phyloP scores from a whole-genome alignment of 2,888 invertebrate species.

The Camponotus fellah region DNA sequence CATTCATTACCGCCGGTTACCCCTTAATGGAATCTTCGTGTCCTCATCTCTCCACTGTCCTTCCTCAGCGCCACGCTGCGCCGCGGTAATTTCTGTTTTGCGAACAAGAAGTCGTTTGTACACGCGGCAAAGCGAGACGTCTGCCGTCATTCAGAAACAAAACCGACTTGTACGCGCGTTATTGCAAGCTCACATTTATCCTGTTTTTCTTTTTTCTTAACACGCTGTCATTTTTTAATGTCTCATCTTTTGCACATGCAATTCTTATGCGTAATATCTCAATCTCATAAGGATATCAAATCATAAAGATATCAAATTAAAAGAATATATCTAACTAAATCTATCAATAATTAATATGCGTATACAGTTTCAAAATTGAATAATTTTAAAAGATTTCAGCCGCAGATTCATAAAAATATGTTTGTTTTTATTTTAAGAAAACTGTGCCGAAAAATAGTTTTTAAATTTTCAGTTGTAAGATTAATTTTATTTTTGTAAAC shows the following conservation, averaged over 20 bases:
- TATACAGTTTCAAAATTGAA: background rate
- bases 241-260: background rate
- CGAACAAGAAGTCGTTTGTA: constrained; percentile 80
- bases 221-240: constrained; percentile 24
- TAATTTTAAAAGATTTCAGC: background rate
- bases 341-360: background rate
- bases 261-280: background rate
- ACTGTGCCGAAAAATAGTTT: background rate
- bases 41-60: constrained; percentile 82
- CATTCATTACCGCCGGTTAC: constrained; percentile 85
- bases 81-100: constrained; percentile 80
- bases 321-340: background rate
- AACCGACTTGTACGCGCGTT: constrained; percentile 67
- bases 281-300: background rate
- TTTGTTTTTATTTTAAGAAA: background rate
- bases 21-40: constrained; percentile 85
- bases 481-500: background rate
- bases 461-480: background rate
- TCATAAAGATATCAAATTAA: background rate
- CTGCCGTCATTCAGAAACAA: constrained; percentile 69
- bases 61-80: constrained; percentile 72
- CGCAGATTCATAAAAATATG: background rate
- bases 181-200: constrained; percentile 62
- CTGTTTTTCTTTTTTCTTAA: constrained; percentile 59
- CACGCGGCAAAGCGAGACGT: constrained; percentile 58